These are phyloP conservation scores for Ellobius talpinus DNA, from an alignment of 2,113 vertebrate species.

Conservation along the genomic window DNA sequence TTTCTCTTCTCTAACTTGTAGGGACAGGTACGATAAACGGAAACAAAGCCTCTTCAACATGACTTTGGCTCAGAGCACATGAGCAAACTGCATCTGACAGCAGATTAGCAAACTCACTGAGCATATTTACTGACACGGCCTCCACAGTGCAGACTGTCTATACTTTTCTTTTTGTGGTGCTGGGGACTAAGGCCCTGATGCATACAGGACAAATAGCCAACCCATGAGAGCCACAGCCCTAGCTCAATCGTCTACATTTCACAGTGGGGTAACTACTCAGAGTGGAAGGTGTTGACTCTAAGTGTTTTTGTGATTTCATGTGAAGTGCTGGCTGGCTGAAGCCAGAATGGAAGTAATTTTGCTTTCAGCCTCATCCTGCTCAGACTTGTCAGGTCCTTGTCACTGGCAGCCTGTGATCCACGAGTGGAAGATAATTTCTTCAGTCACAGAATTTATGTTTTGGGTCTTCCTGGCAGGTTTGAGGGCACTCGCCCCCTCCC, in stretches of 20 bases:
- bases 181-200: neutral
- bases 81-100: neutral
- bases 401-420: neutral
- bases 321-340: slow-evolving; percentile 1
- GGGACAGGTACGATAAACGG: neutral
- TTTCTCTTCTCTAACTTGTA: slow-evolving; percentile 6
- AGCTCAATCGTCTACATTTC: neutral
- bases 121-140: neutral
- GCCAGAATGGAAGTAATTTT: slow-evolving; percentile 21
- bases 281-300: neutral
- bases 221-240: neutral
- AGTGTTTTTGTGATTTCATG: neutral
- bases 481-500: rapidly evolving
- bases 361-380: neutral
- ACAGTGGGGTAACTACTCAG: neutral
- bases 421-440: neutral
- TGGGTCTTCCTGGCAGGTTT: neutral
- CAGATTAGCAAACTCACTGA: neutral
- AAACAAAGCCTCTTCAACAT: neutral
- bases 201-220: neutral
- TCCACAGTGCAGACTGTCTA: neutral
- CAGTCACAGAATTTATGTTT: neutral
- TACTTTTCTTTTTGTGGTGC: neutral
- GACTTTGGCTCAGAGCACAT: neutral
- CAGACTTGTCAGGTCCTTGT: neutral